Conservation (phyloP, 2,888 invertebrate species). For the Torymus tubicola region DNA sequence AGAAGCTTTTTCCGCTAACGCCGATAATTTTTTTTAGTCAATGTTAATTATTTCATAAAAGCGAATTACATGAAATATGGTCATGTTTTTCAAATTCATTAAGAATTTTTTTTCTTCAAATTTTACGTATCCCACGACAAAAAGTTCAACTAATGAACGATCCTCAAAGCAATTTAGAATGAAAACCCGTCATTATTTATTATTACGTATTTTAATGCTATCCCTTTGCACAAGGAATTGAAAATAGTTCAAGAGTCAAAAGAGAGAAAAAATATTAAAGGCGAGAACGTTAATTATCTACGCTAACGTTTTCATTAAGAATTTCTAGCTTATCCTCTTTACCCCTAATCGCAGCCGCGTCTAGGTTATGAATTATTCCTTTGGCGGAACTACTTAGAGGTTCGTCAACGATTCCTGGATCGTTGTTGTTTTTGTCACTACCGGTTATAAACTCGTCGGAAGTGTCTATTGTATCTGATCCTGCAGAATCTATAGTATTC, state of each 20-base stretch:
- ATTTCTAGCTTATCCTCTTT: slow-evolving; percentile 14
- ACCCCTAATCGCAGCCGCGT: background rate
- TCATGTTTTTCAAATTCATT: slow-evolving; percentile 18
- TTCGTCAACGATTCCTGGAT: slow-evolving; percentile 48
- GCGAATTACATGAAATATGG: slow-evolving; percentile 21
- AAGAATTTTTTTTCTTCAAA: slow-evolving; percentile 5
- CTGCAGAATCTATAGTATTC: slow-evolving; percentile 23
- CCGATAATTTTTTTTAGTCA: slow-evolving; percentile 15
- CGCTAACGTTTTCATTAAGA: slow-evolving; percentile 25
- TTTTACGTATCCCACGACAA: slow-evolving; percentile 6
- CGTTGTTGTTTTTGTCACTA: slow-evolving; percentile 46
- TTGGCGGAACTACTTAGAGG: slow-evolving; percentile 1
- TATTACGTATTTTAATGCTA: slow-evolving; percentile 9
- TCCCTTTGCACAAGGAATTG: slow-evolving; percentile 6
- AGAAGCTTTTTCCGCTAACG: slow-evolving; percentile 6
- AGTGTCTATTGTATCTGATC: slow-evolving; percentile 7
- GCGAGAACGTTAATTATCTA: slow-evolving; percentile 21
- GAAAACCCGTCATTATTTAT: slow-evolving; percentile 7
- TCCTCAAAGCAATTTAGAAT: slow-evolving; percentile 11
- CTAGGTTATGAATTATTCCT: slow-evolving; percentile 6
- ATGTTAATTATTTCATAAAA: slow-evolving; percentile 29
- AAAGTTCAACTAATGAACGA: background rate
- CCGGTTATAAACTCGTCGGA: background rate
- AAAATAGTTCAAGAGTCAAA: slow-evolving; percentile 26
- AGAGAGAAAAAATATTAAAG: slow-evolving; percentile 3